Base-by-base conservation (phyloP, 2,113 vertebrate genomes). In the Alectura lathami region DNA sequence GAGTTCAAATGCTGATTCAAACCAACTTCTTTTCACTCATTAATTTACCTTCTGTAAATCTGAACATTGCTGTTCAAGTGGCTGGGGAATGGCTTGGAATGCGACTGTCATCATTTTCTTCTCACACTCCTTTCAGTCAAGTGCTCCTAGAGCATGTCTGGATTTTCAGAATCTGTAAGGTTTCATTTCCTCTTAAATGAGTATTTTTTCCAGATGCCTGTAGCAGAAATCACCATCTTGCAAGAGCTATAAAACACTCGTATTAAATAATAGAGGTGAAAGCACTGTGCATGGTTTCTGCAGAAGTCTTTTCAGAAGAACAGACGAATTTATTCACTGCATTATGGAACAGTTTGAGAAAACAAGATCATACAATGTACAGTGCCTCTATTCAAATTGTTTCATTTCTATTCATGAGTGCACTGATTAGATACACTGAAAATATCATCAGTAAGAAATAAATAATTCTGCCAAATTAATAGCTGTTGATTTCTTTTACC, bases 401-500 rank as follows among this genome's bases (percentile, higher is more conserved):
- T 98, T 98, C 97, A 98, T 98, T 98, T 98, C 98, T 98, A 98
- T 98, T 98, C 98, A 98, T 98, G 98, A 98, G 95, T 84, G 93
- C 93, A 94, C 97, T 98, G 98, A 98, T 98, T 98, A 98, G 97
- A 98, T 97, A 97, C 97, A 96, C 96, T 82, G 94, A 96, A 98
- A 98, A 96, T 97, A 98, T 97, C 97, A 97, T 98, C 97, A 98
- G 97, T 79, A 97, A 97, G 97, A 97, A 97, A 98, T 97, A 98
- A 98, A 98, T 98, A 98, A 98, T 98, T 98, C 98, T 96, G 84
- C 97, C 96, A 98, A 98, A 98, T 98, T 98, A 98, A 98, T 98
- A 98, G 96, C 26, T 73, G 96, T 97, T 97, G 96, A 95, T 97
- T 97, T 94, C 94, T 96, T 96, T 93, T 91, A 62, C 97, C 96